Evolutionary conservation across 2,113 vertebrate species (phyloP).

Genomic region (Protobothrops flavoviridis): DNA sequence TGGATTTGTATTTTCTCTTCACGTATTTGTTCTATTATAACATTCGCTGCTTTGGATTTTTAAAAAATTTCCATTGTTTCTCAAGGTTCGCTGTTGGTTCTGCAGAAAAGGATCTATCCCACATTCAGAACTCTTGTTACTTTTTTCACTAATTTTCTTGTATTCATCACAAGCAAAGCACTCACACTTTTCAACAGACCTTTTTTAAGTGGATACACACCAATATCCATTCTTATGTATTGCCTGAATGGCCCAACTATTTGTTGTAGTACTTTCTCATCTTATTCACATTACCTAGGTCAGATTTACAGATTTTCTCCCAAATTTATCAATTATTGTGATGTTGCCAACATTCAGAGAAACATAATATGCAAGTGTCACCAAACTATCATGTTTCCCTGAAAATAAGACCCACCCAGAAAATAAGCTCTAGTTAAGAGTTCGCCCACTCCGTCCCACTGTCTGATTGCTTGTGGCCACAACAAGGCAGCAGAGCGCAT

Average conservation of each 20-base stretch:
- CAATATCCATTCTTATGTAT: not conserved
- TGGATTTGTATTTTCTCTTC: not conserved
- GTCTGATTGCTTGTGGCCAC: too few species aligned
- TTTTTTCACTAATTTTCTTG: not conserved
- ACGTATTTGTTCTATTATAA: not conserved
- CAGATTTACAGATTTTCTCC: not conserved
- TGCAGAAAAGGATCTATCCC: not conserved
- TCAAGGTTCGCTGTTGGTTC: not conserved
- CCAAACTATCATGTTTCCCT: not conserved
- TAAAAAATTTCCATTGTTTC: not conserved
- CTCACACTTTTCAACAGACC: not conserved
- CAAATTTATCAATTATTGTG: not conserved
- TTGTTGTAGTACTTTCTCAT: not conserved
- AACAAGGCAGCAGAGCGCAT: too few species aligned
- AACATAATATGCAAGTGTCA: not conserved
- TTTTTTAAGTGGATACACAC: not conserved
- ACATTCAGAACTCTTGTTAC: not conserved
- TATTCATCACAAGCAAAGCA: not conserved
- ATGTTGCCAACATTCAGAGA: not conserved
- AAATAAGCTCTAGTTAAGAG: too few species aligned
- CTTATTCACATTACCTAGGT: not conserved
- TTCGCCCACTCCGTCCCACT: too few species aligned
- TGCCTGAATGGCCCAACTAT: not conserved
- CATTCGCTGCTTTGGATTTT: not conserved
- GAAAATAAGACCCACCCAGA: too few species aligned